These are phyloP conservation scores for Chrysogorgia sp. DNA, from an alignment of 92 coral and sea anemone genomes.

Conservation along the genomic window DNA sequence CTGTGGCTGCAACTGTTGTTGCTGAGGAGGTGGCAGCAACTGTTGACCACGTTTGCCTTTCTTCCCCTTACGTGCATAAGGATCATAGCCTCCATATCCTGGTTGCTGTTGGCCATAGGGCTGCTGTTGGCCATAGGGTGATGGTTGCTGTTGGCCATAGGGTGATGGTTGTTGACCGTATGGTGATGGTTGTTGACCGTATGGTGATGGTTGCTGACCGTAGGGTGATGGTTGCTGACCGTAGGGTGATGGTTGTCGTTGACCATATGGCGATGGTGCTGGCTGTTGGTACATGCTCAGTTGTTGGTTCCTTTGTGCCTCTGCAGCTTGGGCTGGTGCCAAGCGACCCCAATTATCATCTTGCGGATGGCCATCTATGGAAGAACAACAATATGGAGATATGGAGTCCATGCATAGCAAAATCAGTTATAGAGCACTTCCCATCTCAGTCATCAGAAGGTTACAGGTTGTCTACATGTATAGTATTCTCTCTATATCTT, in stretches of 20 bases:
- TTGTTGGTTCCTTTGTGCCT: background rate
- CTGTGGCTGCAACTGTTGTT: background rate
- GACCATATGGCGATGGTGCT: background rate
- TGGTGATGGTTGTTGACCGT: conserved; percentile 23
- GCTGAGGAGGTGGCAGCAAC: background rate
- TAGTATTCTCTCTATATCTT: too few relatives aligned
- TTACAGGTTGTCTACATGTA: too few relatives aligned
- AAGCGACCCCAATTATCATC: conserved; percentile 31
- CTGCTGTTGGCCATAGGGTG: background rate
- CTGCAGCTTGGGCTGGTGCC: conserved; percentile 39
- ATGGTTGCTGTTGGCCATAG: background rate
- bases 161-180: conserved; percentile 20
- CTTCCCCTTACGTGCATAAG: conserved; percentile 7
- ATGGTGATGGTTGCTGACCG: conserved; percentile 4
- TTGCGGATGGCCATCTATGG: conserved; percentile 28
- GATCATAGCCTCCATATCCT: background rate
- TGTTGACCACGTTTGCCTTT: conserved; percentile 27
- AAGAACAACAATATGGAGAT: background rate
- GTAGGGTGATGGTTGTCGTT: conserved; percentile 7
- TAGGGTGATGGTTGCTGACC: conserved; percentile 14
- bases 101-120: background rate
- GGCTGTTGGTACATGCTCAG: too few relatives aligned
- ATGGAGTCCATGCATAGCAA: background rate
- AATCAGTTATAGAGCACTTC: too few relatives aligned
- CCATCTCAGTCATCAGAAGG: too few relatives aligned